Base-by-base conservation (phyloP, 2,113 vertebrate genomes). In the Capreolus pygargus region DNA sequence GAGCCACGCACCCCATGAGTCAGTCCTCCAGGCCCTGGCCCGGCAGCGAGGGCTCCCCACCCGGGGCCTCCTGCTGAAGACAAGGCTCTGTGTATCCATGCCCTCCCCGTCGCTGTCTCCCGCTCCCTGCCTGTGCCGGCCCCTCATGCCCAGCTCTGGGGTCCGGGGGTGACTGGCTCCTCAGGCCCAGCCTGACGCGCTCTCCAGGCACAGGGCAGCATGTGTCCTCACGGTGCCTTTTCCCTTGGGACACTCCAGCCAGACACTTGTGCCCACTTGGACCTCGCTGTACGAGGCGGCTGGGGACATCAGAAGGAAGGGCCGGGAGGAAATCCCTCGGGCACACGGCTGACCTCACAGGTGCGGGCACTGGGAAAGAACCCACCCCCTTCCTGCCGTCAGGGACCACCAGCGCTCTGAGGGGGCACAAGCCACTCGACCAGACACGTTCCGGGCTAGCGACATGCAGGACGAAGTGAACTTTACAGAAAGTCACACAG, bases 331-430 rank as follows among this genome's bases (percentile, higher is more conserved):
- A 3, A 7, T 11, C 30, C 74, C 21, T 47, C 19, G 3, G 55
- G n/a, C 0, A 4, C 17, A 1, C 1, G 5, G 25, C 67, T 25
- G 25, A 16, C 1, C 2, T 4, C 55, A 23, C 67, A 39, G 4
- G 36, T 9, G 67, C 17, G 39, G 39, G 39, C 57, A 19, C 10
- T 10, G 39, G 27, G 50, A n/a, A 33, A 16, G 92, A 36, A 3
- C 39, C 43, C 64, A 36, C 64, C 47, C 28, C 16, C 6, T 61
- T 33, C 67, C 54, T 36, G 67, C 10, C 25, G 16, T 60, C 43
- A 36, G 64, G 92, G 43, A 50, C 70, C 54, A 60, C 82, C 6
- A 9, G 33, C 5, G 7, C 9, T 45, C 78, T 14, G 82, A 36
- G 82, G 8, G 39, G 30, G 39, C 25, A 30, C 39, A 7, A 1